phyloP scores from a whole-genome alignment of 37 sponge, comb jelly and placozoan species.

The Agelas oroides region DNA sequence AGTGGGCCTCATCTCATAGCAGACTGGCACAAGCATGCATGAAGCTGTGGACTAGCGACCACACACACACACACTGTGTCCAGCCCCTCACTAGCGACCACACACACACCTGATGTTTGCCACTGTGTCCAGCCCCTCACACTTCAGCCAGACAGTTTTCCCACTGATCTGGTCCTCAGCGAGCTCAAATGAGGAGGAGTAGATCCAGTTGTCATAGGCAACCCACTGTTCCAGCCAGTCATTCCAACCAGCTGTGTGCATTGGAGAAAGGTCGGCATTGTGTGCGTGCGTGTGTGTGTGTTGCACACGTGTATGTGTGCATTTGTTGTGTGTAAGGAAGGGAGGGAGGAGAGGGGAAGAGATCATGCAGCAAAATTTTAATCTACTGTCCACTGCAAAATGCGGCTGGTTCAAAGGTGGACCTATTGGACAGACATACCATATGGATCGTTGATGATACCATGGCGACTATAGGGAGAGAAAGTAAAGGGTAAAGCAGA shows the following conservation, averaged over 20 bases:
- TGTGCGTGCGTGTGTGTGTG: background rate
- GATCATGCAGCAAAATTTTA: too few relatives aligned
- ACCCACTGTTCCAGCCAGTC: conserved; percentile 75
- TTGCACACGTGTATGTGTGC: too few relatives aligned
- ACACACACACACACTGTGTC: too few relatives aligned
- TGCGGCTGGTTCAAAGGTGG: too few relatives aligned
- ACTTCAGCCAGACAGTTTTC: conserved; percentile 56
- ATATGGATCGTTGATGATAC: conserved; percentile 84
- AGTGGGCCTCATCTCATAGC: too few relatives aligned
- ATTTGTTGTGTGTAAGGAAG: background rate
- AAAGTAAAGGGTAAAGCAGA: too few relatives aligned
- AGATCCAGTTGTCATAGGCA: conserved; percentile 76
- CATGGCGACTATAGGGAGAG: conserved; percentile 38
- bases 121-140: conserved; percentile 87
- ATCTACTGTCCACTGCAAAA: too few relatives aligned
- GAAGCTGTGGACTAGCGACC: too few relatives aligned
- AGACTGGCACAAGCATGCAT: too few relatives aligned
- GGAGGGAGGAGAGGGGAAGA: background rate
- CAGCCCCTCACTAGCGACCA: too few relatives aligned
- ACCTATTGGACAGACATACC: conserved; percentile 61
- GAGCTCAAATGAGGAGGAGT: conserved; percentile 30
- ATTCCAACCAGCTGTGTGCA: conserved; percentile 71
- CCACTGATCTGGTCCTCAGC: conserved; percentile 5
- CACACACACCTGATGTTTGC: conserved; percentile 66
- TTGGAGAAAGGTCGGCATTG: background rate